Base-by-base conservation (phyloP, 2,113 vertebrate species). In the Synodontis membranacea region DNA sequence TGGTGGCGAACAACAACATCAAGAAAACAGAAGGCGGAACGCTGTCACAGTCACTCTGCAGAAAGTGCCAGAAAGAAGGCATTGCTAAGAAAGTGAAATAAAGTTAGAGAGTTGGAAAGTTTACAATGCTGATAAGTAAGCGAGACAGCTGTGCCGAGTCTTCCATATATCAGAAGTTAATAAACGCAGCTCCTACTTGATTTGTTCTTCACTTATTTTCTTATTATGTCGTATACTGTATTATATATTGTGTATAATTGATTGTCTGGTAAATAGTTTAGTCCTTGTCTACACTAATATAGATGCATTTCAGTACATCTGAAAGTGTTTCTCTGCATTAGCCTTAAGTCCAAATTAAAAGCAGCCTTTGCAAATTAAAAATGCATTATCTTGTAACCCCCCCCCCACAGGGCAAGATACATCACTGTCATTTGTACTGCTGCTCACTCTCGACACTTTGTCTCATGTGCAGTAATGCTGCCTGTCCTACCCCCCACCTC, bases 1-100 rank as follows among this genome's bases (percentile, higher is more conserved):
- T 86, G 86, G 86, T 82, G 79, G 72, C 82, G 84, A 76, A 50
- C 28, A 48, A 80, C 81, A 39, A 83, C 9, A 50, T 74, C 62
- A 85, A 34, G 58, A 82, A 86, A 70, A 68, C 81, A 83, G 31
- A 60, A 50, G 52, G 48, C 44, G 52, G 39, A 74, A 74, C 23
- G 44, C 70, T 44, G 68, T 42, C 52, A 76, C 74, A 78, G 74
- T 50, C 4, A 4, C 48, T 78, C n/a, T 19, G 75, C 46, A 86
- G 50, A 84, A 23, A 83, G 9, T 12, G 62, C 44, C 72, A 86
- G 23, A 58, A 82, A 56, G 25, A 50, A 72, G 39, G 46, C 23
- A 25, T 28, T 74, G 4, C 19, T 42, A 23, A 70, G n/a, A 70
- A 70, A 70, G 15, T 21, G 4, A 23, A 39, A 48, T 28, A 14